Base-by-base conservation (phyloP, 2,797 vertebrate genomes). In the Gallinago stenura region DNA sequence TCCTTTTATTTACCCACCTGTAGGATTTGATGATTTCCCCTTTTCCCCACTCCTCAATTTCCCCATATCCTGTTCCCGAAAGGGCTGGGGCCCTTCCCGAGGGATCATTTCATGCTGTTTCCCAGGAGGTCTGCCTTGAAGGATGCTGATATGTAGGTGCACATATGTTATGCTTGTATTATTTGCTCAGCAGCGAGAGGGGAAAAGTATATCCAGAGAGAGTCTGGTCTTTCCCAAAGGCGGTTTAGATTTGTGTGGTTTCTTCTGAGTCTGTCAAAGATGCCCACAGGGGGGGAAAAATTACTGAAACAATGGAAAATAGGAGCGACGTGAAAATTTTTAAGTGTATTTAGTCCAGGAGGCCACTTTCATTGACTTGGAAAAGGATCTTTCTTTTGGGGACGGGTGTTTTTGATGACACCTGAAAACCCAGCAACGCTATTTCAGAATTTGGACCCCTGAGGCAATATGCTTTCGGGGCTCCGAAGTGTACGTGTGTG, bases 1-100 rank as follows among this genome's bases (percentile, higher is more conserved):
- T 94, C 81, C 90, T 97, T 96, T 97, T 95, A 96, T 94, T 96
- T 95, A 96, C 90, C 93, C 94, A 96, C 95, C 95, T 95, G 94
- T 95, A 96, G 89, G 68, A 82, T 94, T 94, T 96, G 93, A 96
- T 35, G 70, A 90, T 96, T 97, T 97, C 89, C 95, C 93, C 22
- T 81, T 94, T 71, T 6, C 48, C 71, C 26, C 8, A 3, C 73
- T 60, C 37, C 83, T 95, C 94, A 39, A 84, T 94, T 96, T 95
- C 72, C 64, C 93, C 91, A 95, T 71, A 95, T 97, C 91, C 96
- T 96, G 95, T 96, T 96, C 95, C 95, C 94, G 1, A 75, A 94
- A 95, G 95, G 85, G 54, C 75, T 93, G 93, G 78, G 91, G 86
- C 83, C 93, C 71, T 89, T 90, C 96, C 85, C 88, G 1, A 68